A percentile compares a stretch with the other conserved stretches of the same genome.
phyloP scores from a whole-genome alignment of 2,113 vertebrate genomes.

The Pomatostomus ruficeps region DNA sequence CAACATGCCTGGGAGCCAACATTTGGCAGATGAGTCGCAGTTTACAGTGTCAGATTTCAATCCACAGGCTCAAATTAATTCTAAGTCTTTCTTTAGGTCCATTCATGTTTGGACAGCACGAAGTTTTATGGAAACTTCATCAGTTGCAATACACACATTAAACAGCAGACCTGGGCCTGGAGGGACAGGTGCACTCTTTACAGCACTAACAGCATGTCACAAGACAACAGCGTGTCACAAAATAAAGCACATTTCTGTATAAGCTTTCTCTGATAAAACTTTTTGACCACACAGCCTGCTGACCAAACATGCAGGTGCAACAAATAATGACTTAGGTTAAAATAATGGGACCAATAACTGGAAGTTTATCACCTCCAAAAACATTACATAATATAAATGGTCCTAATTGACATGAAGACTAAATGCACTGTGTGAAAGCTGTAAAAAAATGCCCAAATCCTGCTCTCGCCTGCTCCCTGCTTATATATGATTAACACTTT shows the following conservation, averaged over 20 bases:
- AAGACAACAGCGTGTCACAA: not conserved
- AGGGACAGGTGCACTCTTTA: not conserved
- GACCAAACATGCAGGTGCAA: not conserved
- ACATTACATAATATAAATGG: not conserved
- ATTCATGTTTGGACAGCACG: not conserved
- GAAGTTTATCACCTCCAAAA: not conserved
- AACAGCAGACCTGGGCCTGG: not conserved
- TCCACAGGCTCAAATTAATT: not conserved
- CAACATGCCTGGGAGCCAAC: not conserved
- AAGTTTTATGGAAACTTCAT: not conserved
- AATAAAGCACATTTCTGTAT: not conserved
- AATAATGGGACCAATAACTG: not conserved
- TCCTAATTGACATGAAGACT: not conserved
- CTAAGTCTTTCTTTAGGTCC: not conserved
- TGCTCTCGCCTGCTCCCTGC: not conserved
- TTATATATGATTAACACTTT: not conserved
- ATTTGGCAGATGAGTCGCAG: not conserved
- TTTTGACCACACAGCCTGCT: not conserved
- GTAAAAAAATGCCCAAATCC: not conserved
- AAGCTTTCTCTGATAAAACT: not conserved
- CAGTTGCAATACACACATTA: not conserved
- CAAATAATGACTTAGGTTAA: not conserved
- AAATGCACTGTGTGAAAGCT: not conserved
- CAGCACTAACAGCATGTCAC: not conserved
- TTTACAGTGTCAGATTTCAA: not conserved